Evolutionary conservation across 1,140 invertebrate species (phyloP).

Genomic region (Globodera rostochiensis): DNA sequence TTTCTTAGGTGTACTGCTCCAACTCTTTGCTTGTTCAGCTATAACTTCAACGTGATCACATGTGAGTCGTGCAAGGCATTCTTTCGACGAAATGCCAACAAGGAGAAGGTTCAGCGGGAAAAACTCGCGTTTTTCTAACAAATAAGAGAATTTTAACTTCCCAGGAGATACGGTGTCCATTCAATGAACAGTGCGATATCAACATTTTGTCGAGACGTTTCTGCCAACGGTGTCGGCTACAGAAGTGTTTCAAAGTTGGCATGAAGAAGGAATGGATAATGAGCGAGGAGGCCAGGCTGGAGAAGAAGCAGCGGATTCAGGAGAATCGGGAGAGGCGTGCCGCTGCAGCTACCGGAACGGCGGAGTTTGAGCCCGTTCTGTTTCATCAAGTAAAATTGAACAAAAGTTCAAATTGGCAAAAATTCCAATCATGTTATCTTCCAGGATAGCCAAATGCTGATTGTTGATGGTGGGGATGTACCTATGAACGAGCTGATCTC

Average conservation of each 20-base stretch:
- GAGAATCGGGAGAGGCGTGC: constrained; percentile 76
- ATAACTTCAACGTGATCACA: constrained; percentile 87
- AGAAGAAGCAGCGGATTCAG: constrained; percentile 87
- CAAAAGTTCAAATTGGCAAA: background rate
- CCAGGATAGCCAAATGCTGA: background rate
- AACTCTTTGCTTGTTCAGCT: constrained; percentile 72
- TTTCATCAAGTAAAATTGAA: background rate
- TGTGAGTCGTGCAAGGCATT: constrained; percentile 96
- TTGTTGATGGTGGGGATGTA: background rate
- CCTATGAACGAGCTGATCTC: background rate
- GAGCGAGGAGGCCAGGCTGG: constrained; percentile 89
- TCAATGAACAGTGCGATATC: constrained; percentile 87
- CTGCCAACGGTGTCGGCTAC: constrained; percentile 90
- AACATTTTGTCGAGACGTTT: constrained; percentile 83
- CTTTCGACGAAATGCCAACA: constrained; percentile 84
- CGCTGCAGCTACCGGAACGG: constrained; percentile 28
- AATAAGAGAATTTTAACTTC: background rate
- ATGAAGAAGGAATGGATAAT: constrained; percentile 86
- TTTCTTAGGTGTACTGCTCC: background rate
- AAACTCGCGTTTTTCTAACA: background rate
- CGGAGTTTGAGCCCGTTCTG: background rate
- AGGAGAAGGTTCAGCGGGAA: constrained; percentile 20
- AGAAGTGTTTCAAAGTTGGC: constrained; percentile 86
- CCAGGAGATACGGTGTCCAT: constrained; percentile 89
- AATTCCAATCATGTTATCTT: background rate